Evolutionary conservation across 1,140 invertebrate species (phyloP).

Genomic region (Myzus persicae): DNA sequence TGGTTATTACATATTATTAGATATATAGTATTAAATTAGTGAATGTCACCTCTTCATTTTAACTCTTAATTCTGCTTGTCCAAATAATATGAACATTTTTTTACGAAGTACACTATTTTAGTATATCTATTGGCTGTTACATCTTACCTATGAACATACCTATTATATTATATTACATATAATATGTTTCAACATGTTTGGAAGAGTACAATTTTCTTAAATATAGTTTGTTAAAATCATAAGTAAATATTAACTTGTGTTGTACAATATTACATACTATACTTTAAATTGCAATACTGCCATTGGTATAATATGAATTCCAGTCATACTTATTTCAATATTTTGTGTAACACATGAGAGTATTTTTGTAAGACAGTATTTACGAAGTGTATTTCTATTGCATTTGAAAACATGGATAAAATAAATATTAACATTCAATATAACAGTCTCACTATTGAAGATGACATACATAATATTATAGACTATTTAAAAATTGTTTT

Average conservation of each 20-base stretch:
- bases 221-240: neutral
- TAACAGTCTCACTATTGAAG: neutral
- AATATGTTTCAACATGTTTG: neutral
- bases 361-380: neutral
- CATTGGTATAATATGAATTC: neutral
- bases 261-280: neutral
- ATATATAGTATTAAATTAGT: neutral
- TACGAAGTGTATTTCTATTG: neutral
- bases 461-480: neutral
- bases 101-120: neutral
- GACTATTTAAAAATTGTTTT: neutral
- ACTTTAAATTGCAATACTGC: neutral
- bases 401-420: neutral
- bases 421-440: neutral
- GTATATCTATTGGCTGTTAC: too few relatives aligned
- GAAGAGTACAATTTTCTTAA: neutral
- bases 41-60: neutral
- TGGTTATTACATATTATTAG: neutral
- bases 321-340: neutral
- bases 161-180: neutral
- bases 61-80: neutral
- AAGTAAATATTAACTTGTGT: neutral
- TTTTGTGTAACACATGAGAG: neutral
- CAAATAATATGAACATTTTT: neutral
- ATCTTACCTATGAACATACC: neutral